Evolutionary conservation across 2,888 invertebrate species (phyloP).

Genomic region (Drosophila tanythrix): DNA sequence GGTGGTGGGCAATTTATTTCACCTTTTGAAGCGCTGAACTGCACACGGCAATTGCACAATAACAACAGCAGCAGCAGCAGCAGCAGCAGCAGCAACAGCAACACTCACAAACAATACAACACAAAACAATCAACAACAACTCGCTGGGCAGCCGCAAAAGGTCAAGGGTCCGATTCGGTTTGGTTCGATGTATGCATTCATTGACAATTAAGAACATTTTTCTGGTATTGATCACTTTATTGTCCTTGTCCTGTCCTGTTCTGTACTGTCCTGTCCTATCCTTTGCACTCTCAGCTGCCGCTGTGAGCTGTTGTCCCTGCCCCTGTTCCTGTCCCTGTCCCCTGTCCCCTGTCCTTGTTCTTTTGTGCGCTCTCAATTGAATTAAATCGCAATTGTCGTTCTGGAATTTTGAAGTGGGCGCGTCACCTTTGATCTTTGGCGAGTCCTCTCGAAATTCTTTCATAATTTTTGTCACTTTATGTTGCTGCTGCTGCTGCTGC

Average conservation of each 20-base stretch:
- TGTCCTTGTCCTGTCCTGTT: conserved; percentile 43
- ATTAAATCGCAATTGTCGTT: conserved; percentile 68
- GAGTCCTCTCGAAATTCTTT: conserved; percentile 59
- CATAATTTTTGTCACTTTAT: conserved; percentile 71
- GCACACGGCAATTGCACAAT: conserved; percentile 57
- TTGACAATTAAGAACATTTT: conserved; percentile 73
- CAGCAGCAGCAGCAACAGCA: conserved; percentile 14
- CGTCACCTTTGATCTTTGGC: conserved; percentile 68
- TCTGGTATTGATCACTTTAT: conserved; percentile 75
- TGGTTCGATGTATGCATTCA: conserved; percentile 49
- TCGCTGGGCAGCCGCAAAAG: conserved; percentile 61
- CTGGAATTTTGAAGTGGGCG: conserved; percentile 64
- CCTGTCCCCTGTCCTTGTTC: conserved; percentile 13
- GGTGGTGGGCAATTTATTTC: conserved; percentile 66
- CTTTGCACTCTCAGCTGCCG: conserved; percentile 42
- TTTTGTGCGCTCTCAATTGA: conserved; percentile 50
- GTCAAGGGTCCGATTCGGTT: conserved; percentile 53
- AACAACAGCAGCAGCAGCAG: conserved; percentile 22
- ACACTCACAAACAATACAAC: conserved; percentile 9
- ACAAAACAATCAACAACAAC: conserved; percentile 22
- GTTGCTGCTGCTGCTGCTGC: conserved; percentile 27
- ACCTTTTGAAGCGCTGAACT: conserved; percentile 46
- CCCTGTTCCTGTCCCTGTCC: conserved; percentile 17
- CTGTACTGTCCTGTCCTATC: not conserved
- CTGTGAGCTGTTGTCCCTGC: conserved; percentile 14